These are phyloP conservation scores for Danio jaintianensis DNA, from an alignment of 2,797 vertebrate genomes.

Conservation along the genomic window DNA sequence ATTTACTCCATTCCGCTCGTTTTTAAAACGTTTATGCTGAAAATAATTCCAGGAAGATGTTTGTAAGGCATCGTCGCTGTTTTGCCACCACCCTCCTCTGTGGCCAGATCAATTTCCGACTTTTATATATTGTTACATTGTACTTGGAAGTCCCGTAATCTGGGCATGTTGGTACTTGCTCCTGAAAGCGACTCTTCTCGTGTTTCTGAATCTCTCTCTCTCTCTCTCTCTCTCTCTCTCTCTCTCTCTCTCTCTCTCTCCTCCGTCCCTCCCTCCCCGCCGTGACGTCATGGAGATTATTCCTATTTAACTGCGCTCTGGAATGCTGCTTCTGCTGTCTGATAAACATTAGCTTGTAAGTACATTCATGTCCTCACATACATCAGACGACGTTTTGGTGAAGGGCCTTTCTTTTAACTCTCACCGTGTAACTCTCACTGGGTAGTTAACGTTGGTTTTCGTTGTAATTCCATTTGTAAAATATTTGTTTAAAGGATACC, in stretches of 20 bases:
- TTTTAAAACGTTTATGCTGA: neutral
- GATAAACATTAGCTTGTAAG: slow-evolving; percentile 9
- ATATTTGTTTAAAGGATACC: neutral
- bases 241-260: neutral
- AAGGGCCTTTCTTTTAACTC: neutral
- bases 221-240: neutral
- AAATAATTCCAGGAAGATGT: neutral
- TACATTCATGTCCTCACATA: slow-evolving; percentile 7
- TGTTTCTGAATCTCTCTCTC: slow-evolving; percentile 65
- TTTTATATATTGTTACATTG: slow-evolving; percentile 27
- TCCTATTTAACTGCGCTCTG: slow-evolving; percentile 44
- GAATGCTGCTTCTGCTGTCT: slow-evolving; percentile 27
- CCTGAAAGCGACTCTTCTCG: slow-evolving; percentile 67
- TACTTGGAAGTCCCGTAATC: slow-evolving; percentile 34
- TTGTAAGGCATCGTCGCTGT: neutral
- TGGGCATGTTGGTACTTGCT: slow-evolving; percentile 88
- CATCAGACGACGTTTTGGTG: neutral
- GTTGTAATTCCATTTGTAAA: neutral
- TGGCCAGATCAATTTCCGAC: slow-evolving; percentile 34
- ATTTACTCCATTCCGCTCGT: slow-evolving; percentile 4
- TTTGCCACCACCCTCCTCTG: slow-evolving; percentile 1
- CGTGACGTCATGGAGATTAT: slow-evolving; percentile 65
- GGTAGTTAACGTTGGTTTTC: neutral
- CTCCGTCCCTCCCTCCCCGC: slow-evolving; percentile 66
- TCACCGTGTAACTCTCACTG: too few relatives aligned